Percentiles rank a stretch among this genome's conserved stretches.
These are phyloP conservation scores for Phyllostomus hastatus DNA, from an alignment of 2,113 vertebrate genomes.

Conservation along the genomic window DNA sequence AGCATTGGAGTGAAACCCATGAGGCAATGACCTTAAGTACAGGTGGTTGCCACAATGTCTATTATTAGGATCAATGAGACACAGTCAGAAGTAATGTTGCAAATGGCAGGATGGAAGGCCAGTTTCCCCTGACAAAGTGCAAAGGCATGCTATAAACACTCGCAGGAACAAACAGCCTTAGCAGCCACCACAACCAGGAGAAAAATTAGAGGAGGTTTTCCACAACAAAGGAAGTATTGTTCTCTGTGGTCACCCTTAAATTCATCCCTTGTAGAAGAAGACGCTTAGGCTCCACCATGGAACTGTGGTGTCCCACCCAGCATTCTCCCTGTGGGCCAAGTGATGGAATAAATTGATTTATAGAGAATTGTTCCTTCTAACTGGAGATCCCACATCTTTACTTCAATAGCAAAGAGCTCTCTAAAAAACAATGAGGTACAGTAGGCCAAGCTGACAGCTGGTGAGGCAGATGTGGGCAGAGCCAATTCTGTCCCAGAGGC, in stretches of 20 bases:
- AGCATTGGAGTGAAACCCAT: slow-evolving; percentile 59
- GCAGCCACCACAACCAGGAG: slow-evolving; percentile 49
- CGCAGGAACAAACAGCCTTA: slow-evolving; percentile 47
- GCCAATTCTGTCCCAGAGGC: neutral
- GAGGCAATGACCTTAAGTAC: slow-evolving; percentile 61
- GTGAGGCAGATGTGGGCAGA: neutral
- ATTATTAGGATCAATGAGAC: slow-evolving; percentile 63
- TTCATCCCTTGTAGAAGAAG: slow-evolving; percentile 59
- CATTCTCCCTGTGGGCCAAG: slow-evolving; percentile 41
- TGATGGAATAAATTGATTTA: slow-evolving; percentile 49
- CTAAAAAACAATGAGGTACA: slow-evolving; percentile 24
- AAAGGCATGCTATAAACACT: slow-evolving; percentile 72
- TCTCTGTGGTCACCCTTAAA: slow-evolving; percentile 53
- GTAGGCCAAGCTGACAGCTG: neutral
- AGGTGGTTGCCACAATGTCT: slow-evolving; percentile 61
- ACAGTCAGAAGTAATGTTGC: slow-evolving; percentile 39
- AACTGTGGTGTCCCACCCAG: slow-evolving; percentile 50
- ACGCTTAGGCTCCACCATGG: slow-evolving; percentile 33
- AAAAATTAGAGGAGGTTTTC: slow-evolving; percentile 62
- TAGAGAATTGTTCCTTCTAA: slow-evolving; percentile 39
- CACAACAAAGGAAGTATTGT: slow-evolving; percentile 61
- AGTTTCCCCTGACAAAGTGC: slow-evolving; percentile 20
- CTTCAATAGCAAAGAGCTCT: slow-evolving; percentile 37
- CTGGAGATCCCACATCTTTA: slow-evolving; percentile 29
- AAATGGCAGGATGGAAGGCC: slow-evolving; percentile 61